A percentile compares a stretch with the other conserved stretches of the same genome.
phyloP scores from a whole-genome alignment of 2,797 vertebrate species.

The Sebastes steindachneri region DNA sequence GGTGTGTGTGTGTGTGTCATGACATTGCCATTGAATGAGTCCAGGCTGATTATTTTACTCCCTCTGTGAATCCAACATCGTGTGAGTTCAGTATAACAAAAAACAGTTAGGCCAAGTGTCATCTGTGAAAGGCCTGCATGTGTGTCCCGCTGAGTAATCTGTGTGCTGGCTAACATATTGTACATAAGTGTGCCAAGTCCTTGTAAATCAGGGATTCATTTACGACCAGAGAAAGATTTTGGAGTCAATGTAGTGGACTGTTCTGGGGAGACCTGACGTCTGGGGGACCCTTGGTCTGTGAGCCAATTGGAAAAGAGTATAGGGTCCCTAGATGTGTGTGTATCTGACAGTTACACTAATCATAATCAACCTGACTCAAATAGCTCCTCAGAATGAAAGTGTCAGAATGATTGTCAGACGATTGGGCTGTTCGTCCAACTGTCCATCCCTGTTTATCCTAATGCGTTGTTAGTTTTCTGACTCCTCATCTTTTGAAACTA shows the following conservation, averaged over 20 bases:
- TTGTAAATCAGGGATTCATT: slow-evolving; percentile 38
- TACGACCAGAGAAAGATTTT: neutral
- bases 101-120: neutral
- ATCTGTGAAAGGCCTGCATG: neutral
- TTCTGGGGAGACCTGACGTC: neutral
- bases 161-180: neutral
- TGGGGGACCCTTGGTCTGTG: neutral
- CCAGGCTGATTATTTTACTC: neutral
- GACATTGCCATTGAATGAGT: neutral
- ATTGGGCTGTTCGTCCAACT: neutral
- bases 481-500: neutral
- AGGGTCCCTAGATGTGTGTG: neutral
- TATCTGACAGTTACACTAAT: neutral
- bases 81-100: neutral
- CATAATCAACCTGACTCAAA: neutral
- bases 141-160: neutral
- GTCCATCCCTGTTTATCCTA: neutral
- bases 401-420: neutral
- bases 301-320: neutral
- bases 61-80: neutral
- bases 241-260: neutral
- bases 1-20: slow-evolving; percentile 11
- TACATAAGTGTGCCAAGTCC: slow-evolving; percentile 20
- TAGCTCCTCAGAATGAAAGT: neutral
- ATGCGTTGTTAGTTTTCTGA: neutral